Base-by-base conservation (phyloP, 2,113 vertebrate genomes). In the Entelurus aequoreus region DNA sequence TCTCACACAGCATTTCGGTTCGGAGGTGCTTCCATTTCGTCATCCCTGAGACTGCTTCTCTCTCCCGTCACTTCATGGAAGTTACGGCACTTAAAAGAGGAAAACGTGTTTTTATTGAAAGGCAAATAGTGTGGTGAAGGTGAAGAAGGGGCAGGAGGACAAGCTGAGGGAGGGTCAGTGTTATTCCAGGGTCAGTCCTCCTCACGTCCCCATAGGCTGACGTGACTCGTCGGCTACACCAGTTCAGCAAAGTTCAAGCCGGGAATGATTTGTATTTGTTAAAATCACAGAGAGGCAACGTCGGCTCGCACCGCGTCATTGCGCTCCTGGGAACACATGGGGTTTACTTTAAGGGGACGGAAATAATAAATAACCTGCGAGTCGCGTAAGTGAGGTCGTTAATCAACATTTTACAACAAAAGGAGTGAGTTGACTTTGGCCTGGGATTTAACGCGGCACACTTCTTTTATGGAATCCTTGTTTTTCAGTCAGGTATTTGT, bases 171-270 rank as follows among this genome's bases (percentile, higher is more conserved):
- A 36, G 47, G 19, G 53, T 60, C 51, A 57, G 61, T 65, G 63
- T 63, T 42, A 61, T 21, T 37, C 48, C 52, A 48, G 47, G 77
- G 68, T 76, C 60, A 72, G 62, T 36, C 54, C 6, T 48, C 58
- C 57, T 62, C 7, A 21, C 46, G 69, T 77, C 74, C 75, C 78
- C 56, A 40, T 48, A 69, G 79, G 82, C 77, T 68, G 59, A 66
- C n/a, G 16, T 70, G 70, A 78, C 63, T 70, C 50, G 70, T n/a
- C 58, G 63, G 60, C 64, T 44, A 55, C 53, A 51, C 48, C 62
- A 64, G 71, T 65, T 71, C 71, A 71, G 57, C 57, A 62, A 14
- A 69, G 70, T 74, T 77, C 74, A 85, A 71, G 71, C 71, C 65
- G 60, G 60, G 53, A 50, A 60, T 61, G 54, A 59, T 44, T 66